Conservation (phyloP, 2,113 vertebrate species). For the Brachirus orientalis region DNA sequence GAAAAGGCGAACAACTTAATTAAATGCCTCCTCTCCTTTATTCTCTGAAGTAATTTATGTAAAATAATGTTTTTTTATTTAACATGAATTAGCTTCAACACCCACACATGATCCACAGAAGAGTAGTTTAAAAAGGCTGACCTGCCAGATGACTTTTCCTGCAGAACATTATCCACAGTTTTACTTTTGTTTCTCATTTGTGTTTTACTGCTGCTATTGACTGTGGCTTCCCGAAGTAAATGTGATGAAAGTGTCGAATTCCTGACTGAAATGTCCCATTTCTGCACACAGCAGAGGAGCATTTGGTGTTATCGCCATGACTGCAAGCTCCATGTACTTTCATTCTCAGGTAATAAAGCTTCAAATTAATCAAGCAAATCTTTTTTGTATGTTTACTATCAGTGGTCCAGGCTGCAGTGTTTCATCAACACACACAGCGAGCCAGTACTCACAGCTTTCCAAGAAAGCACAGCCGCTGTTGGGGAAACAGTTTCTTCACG, state of each 20-base stretch:
- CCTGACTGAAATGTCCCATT: constrained; percentile 53
- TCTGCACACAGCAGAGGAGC: constrained; percentile 20
- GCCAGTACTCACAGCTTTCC: constrained; percentile 20
- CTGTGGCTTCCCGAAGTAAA: constrained; percentile 39
- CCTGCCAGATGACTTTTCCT: not conserved
- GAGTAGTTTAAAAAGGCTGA: not conserved
- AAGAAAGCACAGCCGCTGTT: constrained; percentile 33
- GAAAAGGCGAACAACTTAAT: too few relatives aligned
- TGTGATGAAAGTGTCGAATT: constrained; percentile 39
- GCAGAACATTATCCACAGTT: constrained; percentile 11
- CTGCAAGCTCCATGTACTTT: constrained; percentile 59
- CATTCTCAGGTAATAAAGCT: constrained; percentile 59
- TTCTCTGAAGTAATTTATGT: too few relatives aligned
- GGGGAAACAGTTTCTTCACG: constrained; percentile 36
- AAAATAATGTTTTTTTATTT: too few relatives aligned
- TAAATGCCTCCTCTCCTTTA: too few relatives aligned
- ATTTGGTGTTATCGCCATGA: constrained; percentile 59
- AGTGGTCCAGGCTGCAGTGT: constrained; percentile 30
- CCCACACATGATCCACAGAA: not conserved
- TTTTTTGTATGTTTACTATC: constrained; percentile 46
- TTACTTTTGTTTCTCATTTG: constrained; percentile 13
- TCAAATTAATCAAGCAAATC: constrained; percentile 67
- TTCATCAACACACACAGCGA: constrained; percentile 45
- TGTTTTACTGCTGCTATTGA: constrained; percentile 22
- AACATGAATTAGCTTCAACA: not conserved